Percentiles rank a stretch among this genome's conserved stretches.
phyloP scores from a whole-genome alignment of 1,140 invertebrate species.

The Papilio polyxenes region DNA sequence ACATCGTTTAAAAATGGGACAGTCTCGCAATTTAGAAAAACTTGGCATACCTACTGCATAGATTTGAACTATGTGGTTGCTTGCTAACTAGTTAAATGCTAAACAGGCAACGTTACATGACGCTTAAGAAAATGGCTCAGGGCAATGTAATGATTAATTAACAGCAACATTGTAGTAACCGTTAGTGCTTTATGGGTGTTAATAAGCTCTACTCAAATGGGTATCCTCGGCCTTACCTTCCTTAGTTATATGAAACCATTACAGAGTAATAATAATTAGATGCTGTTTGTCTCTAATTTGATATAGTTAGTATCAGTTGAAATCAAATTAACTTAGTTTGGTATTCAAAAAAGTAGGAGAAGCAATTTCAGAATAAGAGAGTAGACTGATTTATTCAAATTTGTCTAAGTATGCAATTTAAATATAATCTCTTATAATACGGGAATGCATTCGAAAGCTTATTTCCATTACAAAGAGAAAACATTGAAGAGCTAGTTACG shows the following conservation, averaged over 20 bases:
- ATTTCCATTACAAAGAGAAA: slow-evolving; percentile 26
- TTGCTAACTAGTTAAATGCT: slow-evolving; percentile 41
- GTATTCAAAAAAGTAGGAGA: too few species aligned
- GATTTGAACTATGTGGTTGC: slow-evolving; percentile 32
- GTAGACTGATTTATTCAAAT: background rate
- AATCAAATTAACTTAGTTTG: background rate
- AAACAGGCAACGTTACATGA: slow-evolving; percentile 45
- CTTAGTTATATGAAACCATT: background rate
- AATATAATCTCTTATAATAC: background rate
- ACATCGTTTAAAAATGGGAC: background rate
- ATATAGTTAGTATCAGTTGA: background rate
- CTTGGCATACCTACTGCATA: slow-evolving; percentile 29
- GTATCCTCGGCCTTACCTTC: background rate
- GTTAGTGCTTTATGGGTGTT: slow-evolving; percentile 21
- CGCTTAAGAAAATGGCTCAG: slow-evolving; percentile 45
- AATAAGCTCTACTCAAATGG: background rate
- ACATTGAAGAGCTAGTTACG: background rate
- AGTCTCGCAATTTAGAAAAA: background rate
- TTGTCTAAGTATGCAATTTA: background rate
- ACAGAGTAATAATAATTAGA: background rate
- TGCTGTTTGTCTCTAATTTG: background rate
- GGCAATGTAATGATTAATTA: slow-evolving; percentile 48
- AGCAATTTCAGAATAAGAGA: too few species aligned
- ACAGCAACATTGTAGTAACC: slow-evolving; percentile 30
- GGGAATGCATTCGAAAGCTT: slow-evolving; percentile 21